phyloP scores from a whole-genome alignment of 30 jellyfish, hydroid and myxozoan species.

The Cassiopea xamachana region DNA sequence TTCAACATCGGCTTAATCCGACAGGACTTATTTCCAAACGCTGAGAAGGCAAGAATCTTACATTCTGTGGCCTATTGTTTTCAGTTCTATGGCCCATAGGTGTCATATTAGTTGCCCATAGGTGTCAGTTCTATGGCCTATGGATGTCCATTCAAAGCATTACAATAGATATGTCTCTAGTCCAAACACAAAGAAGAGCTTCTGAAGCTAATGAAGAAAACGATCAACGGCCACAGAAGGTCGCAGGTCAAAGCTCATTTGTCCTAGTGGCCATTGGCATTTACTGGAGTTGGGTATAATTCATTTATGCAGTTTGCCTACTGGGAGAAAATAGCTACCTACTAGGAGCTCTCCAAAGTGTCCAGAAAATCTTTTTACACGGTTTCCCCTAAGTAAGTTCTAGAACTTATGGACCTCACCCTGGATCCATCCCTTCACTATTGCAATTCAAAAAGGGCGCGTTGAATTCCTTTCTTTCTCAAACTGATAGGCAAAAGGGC shows the following conservation, averaged over 20 bases:
- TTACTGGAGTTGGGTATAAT: background rate
- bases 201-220: background rate
- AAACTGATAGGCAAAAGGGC: too few species aligned
- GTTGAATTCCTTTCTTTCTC: too few species aligned
- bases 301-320: background rate
- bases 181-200: background rate
- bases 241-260: background rate
- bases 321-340: background rate
- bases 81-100: background rate
- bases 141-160: background rate
- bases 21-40: background rate
- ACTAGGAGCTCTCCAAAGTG: background rate
- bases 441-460: background rate
- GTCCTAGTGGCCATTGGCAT: background rate
- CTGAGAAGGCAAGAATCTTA: background rate
- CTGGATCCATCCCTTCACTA: slow-evolving; percentile 1
- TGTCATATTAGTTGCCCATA: background rate
- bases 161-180: background rate
- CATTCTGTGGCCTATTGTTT: background rate
- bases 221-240: slow-evolving; percentile 10
- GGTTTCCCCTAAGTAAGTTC: background rate
- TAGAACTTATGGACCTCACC: slow-evolving; percentile 11
- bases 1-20: background rate
- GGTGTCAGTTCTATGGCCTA: background rate
- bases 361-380: background rate